Conservation (phyloP, 2,113 vertebrate species). For the Triplophysa siluroides region DNA sequence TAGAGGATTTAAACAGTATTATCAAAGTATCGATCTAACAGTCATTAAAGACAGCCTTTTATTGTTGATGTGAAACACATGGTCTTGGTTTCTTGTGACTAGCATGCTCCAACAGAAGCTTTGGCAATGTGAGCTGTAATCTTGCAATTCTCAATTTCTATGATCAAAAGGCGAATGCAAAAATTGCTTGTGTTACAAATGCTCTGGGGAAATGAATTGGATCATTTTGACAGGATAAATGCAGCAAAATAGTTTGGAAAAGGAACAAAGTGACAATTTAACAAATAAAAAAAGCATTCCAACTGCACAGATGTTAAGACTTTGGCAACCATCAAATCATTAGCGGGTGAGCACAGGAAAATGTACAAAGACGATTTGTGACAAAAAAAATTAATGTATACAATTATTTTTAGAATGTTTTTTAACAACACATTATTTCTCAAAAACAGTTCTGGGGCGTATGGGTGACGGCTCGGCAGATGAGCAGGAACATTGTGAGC, state of each 20-base stretch:
- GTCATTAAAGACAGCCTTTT: neutral
- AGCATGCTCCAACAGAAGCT: neutral
- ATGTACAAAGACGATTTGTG: neutral
- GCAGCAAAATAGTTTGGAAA: neutral
- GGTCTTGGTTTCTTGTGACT: neutral
- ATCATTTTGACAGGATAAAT: neutral
- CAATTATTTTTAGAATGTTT: neutral
- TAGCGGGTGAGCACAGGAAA: neutral
- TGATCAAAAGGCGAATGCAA: neutral
- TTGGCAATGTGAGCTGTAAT: neutral
- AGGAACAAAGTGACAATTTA: neutral
- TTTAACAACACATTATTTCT: neutral
- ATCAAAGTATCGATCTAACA: neutral
- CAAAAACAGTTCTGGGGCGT: neutral
- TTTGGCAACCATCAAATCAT: neutral
- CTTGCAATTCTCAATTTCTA: neutral
- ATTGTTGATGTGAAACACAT: neutral
- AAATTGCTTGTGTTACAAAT: neutral
- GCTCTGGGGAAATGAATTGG: neutral
- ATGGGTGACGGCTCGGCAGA: neutral
- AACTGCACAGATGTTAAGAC: neutral
- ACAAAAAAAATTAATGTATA: neutral
- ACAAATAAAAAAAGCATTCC: neutral
- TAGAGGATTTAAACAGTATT: neutral
- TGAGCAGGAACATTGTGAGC: conserved; percentile 19